A percentile compares a stretch with the other conserved stretches of the same genome.
Conservation (phyloP, 2,888 invertebrate genomes). For the Phragmatobia fuliginosa region DNA sequence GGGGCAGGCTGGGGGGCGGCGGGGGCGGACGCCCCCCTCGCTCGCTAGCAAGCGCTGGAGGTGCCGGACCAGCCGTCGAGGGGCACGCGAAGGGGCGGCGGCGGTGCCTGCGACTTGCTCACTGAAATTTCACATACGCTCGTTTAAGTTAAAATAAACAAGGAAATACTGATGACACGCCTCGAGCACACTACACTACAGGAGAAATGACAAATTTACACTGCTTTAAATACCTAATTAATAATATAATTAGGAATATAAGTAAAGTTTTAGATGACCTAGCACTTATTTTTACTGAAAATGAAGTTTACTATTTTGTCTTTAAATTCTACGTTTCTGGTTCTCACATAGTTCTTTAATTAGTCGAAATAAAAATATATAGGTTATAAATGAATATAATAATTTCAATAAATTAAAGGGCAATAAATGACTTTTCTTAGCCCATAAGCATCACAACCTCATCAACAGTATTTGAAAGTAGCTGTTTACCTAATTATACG, state of each 20-base stretch:
- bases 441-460: background rate
- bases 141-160: constrained; percentile 1
- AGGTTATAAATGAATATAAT: no score
- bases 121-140: constrained; percentile 55
- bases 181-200: constrained; percentile 33
- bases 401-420: no score
- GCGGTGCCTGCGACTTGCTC: constrained; percentile 88
- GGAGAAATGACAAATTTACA: no score
- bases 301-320: background rate
- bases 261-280: no score
- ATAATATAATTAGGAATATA: background rate
- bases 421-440: background rate
- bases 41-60: constrained; percentile 85
- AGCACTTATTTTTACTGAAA: no score
- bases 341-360: background rate
- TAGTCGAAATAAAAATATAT: no score
- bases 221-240: background rate
- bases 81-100: constrained; percentile 86
- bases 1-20: constrained; percentile 29
- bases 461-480: background rate
- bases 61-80: constrained; percentile 86
- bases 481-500: background rate
- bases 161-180: background rate
- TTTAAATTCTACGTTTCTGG: background rate
- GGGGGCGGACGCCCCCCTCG: constrained; percentile 74